Conservation (phyloP, 2,797 vertebrate species). For the Botia almorhae region DNA sequence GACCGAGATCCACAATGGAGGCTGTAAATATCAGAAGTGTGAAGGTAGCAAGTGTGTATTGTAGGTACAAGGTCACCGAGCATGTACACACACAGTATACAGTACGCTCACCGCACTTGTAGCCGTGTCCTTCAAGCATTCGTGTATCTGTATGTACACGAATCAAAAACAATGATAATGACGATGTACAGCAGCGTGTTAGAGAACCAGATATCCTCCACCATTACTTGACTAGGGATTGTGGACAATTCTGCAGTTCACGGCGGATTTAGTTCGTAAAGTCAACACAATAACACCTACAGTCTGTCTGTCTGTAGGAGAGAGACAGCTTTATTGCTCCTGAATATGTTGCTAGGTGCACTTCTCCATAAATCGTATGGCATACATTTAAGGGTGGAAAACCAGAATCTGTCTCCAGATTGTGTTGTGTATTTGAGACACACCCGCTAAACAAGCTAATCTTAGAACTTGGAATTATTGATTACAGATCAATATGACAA, state of each 20-base stretch:
- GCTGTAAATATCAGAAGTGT: conserved; percentile 58
- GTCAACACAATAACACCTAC: conserved; percentile 5
- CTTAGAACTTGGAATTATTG: conserved; percentile 20
- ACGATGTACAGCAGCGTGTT: conserved; percentile 9
- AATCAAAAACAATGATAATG: background rate
- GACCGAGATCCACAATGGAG: conserved; percentile 29
- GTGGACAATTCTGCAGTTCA: background rate
- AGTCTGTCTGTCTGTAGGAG: background rate
- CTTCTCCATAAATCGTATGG: background rate
- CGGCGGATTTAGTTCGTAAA: background rate
- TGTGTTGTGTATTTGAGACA: conserved; percentile 10
- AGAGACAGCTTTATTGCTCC: background rate
- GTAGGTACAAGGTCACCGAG: conserved; percentile 60
- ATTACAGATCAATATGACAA: conserved; percentile 49
- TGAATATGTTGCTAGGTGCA: background rate
- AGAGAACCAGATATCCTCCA: conserved; percentile 18
- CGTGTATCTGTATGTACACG: conserved; percentile 20
- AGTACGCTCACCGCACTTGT: conserved; percentile 32
- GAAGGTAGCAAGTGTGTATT: conserved; percentile 49
- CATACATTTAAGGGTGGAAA: background rate
- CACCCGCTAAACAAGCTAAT: conserved; percentile 31
- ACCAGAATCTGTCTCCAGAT: background rate
- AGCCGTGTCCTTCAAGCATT: conserved; percentile 52
- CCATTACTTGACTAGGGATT: background rate
- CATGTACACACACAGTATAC: conserved; percentile 38